Conservation (phyloP, 2,113 vertebrate species). For the Megaceryle maxima region DNA sequence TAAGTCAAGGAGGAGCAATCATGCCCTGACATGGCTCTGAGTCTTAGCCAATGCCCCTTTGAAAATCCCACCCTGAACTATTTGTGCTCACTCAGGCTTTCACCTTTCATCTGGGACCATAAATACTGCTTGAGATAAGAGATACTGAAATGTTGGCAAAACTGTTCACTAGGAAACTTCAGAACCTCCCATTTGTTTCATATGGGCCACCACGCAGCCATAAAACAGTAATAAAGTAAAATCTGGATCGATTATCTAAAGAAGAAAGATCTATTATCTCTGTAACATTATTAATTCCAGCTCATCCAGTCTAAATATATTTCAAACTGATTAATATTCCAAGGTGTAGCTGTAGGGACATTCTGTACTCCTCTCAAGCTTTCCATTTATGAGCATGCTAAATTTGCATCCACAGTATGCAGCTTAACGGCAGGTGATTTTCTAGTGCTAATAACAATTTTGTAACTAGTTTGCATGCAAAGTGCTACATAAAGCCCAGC, state of each 20-base stretch:
- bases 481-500: background rate
- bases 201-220: background rate
- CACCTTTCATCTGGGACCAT: background rate
- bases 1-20: background rate
- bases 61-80: background rate
- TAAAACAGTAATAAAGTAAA: slow-evolving; percentile 17
- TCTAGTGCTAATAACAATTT: background rate
- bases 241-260: slow-evolving; percentile 24
- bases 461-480: background rate
- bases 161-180: background rate
- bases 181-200: slow-evolving; percentile 20
- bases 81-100: background rate
- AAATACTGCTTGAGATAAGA: background rate
- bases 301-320: slow-evolving; percentile 41
- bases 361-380: slow-evolving; percentile 19
- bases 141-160: background rate
- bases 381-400: slow-evolving; percentile 37
- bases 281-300: background rate
- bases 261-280: slow-evolving; percentile 18
- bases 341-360: background rate
- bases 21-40: background rate
- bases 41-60: background rate
- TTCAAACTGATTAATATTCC: slow-evolving; percentile 57
- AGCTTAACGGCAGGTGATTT: slow-evolving; percentile 21
- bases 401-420: slow-evolving; percentile 35